These are phyloP conservation scores for Eurosta solidaginis DNA, from an alignment of 1,140 invertebrate genomes.

Conservation along the genomic window DNA sequence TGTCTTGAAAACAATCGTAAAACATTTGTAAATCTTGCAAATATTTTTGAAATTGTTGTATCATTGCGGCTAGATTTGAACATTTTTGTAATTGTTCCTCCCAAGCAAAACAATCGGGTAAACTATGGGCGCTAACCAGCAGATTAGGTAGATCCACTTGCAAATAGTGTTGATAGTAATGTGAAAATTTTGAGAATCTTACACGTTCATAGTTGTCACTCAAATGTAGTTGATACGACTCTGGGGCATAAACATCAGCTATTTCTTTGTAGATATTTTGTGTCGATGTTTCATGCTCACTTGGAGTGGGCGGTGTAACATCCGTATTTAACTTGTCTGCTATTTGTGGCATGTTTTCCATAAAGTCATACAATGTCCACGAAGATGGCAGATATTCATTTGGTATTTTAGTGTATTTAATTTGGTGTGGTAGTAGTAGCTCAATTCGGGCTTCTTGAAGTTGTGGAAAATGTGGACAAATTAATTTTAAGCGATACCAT, in stretches of 20 bases:
- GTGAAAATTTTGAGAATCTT: slow-evolving; percentile 43
- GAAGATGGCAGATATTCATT: not conserved
- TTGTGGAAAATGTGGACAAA: slow-evolving; percentile 14
- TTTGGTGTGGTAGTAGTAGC: not conserved
- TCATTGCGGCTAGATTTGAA: slow-evolving; percentile 30
- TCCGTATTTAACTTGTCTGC: not conserved
- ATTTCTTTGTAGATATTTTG: slow-evolving; percentile 46
- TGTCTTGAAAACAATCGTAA: slow-evolving; percentile 49
- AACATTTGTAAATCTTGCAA: slow-evolving; percentile 49
- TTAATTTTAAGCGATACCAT: slow-evolving; percentile 29
- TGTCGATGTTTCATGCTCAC: not conserved
- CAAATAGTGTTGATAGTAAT: slow-evolving; percentile 44
- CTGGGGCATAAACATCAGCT: slow-evolving; percentile 39
- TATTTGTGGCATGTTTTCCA: slow-evolving; percentile 22
- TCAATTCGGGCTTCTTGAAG: not conserved
- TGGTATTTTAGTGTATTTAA: not conserved
- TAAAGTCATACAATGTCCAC: slow-evolving; percentile 15
- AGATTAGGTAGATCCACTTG: slow-evolving; percentile 45
- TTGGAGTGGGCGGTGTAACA: no score
- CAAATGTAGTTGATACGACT: slow-evolving; percentile 41
- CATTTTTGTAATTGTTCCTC: slow-evolving; percentile 39
- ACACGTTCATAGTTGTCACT: slow-evolving; percentile 40
- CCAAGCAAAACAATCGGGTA: slow-evolving; percentile 45
- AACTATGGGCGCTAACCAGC: slow-evolving; percentile 43
- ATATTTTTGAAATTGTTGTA: slow-evolving; percentile 44